Evolutionary conservation across 2,113 vertebrate species (phyloP).

Genomic region (Plectropomus leopardus): DNA sequence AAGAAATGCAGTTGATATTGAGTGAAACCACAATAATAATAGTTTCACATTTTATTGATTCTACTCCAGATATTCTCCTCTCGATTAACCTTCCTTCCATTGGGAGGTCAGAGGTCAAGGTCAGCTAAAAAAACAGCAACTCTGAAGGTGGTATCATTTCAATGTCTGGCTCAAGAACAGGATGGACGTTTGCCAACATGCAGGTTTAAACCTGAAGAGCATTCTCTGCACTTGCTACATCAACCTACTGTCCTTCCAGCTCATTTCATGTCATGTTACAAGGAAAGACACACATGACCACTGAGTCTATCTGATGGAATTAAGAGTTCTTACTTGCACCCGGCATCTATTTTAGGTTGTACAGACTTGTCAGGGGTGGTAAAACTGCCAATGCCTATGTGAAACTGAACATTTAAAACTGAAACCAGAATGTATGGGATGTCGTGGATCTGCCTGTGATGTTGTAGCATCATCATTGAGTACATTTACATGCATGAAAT

Average conservation of each 20-base stretch:
- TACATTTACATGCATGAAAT: no score
- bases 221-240: not conserved
- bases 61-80: not conserved
- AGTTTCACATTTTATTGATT: not conserved
- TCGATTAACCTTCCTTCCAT: not conserved
- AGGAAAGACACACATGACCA: not conserved
- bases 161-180: not conserved
- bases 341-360: no score
- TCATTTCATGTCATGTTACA: not conserved
- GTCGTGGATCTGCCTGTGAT: not conserved
- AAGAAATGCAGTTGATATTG: not conserved
- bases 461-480: not conserved
- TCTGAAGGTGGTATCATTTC: not conserved
- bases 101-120: not conserved
- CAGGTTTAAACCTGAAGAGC: not conserved
- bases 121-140: not conserved
- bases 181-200: not conserved
- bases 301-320: not conserved
- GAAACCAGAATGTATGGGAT: not conserved
- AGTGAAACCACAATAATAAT: not conserved
- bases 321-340: not conserved
- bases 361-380: not conserved
- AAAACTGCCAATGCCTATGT: no score
- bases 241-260: not conserved
- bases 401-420: not conserved